Conservation (phyloP, 2,113 vertebrate genomes). For the Formicarius rufipectus region DNA sequence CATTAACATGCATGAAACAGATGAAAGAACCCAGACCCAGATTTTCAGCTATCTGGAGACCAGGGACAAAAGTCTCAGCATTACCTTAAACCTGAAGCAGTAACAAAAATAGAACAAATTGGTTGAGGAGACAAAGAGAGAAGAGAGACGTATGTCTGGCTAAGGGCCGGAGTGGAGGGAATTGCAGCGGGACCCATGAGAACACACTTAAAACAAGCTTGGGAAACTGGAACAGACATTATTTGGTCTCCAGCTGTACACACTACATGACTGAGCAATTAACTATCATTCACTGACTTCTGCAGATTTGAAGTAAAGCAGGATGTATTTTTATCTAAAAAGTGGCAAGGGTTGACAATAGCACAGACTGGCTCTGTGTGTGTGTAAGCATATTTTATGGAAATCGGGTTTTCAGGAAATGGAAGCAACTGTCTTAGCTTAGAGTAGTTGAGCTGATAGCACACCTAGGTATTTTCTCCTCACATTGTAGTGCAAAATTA, state of each 20-base stretch:
- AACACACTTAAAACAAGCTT: not conserved
- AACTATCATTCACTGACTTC: not conserved
- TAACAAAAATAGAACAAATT: slow-evolving; percentile 17
- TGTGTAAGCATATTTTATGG: not conserved
- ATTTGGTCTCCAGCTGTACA: slow-evolving; percentile 28
- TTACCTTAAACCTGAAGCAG: not conserved
- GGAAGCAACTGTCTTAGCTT: not conserved
- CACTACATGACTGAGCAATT: slow-evolving; percentile 25
- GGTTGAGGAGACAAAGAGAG: not conserved
- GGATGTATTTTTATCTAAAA: slow-evolving; percentile 3
- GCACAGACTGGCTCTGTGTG: not conserved
- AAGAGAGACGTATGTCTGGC: not conserved
- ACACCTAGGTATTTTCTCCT: not conserved
- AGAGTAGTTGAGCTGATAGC: not conserved
- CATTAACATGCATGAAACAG: not conserved
- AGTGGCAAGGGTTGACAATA: not conserved
- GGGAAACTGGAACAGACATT: not conserved
- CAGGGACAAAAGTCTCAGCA: not conserved
- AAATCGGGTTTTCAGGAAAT: not conserved
- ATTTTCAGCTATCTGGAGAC: slow-evolving; percentile 27
- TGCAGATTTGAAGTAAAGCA: not conserved
- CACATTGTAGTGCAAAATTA: not conserved
- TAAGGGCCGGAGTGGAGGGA: not conserved
- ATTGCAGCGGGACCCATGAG: not conserved
- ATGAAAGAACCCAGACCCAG: not conserved